Base-by-base conservation (phyloP, 2,113 vertebrate species). In the Oreochromis aureus region DNA sequence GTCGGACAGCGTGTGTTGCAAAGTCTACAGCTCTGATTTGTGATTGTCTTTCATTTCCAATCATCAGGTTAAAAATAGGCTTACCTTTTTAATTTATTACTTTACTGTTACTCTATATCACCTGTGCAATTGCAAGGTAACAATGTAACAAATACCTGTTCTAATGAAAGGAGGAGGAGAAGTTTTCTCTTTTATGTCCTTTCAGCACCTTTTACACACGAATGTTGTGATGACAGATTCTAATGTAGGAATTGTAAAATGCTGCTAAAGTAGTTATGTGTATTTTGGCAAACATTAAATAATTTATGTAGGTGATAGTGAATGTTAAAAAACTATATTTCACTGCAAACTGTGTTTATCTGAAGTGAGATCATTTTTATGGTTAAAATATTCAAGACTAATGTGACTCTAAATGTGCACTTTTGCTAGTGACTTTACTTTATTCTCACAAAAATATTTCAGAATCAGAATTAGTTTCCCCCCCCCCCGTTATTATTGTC, bases 61-160 rank as follows among this genome's bases (percentile, higher is more conserved):
- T 44, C n/a, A 44, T 44, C 66, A 44, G 66, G 22, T 71, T 44
- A 41, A 71, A 44, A 44, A 44, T 4, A 71, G n/a, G 6, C n/a
- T 44, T 71, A 24, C 11, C 11, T 24, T 71, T 71, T 71, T 1
- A 44, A 44, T 0, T 41, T 71, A 71, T 27, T 71, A 44, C 39
- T 71, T 71, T 27, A 2, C n/a, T 71, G 36, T 71, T 44, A 71
- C 18, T 44, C 2, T 24, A 24, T 71, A 41, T 71, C 39, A 41
- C 12, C 66, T 10, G 66, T 44, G 66, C 39, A 71, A 16, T 10
- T 44, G 3, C 66, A 4, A 44, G 12, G 7, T 71, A 44, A 4
- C 66, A 73, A 44, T 73, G 13, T 73, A 46, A 73, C n/a, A 73
- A 73, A 73, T 46, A 16, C 66, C 39, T 46, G 13, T 46, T 73